Percentiles rank a stretch among this genome's conserved stretches.
These are phyloP conservation scores for Porites cylindrica DNA, from an alignment of 92 coral and sea anemone species.

Conservation along the genomic window DNA sequence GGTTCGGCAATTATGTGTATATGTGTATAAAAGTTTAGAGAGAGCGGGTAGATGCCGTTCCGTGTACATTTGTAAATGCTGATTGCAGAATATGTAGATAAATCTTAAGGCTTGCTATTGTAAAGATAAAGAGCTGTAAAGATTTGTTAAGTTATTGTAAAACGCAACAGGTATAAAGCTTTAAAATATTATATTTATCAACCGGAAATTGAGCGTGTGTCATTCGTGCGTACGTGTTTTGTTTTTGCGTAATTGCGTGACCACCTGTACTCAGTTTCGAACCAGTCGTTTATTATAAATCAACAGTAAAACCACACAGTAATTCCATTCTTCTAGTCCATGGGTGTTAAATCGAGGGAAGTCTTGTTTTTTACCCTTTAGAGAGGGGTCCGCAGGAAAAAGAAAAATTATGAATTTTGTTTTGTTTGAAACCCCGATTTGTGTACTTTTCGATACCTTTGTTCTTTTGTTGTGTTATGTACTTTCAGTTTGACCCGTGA, in stretches of 20 bases:
- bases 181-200: conserved; percentile 12
- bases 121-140: conserved; percentile 14
- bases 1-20: not conserved
- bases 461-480: conserved; percentile 5
- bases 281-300: conserved; percentile 35
- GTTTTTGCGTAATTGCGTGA: conserved; percentile 39
- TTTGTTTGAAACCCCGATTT: not conserved
- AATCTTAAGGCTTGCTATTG: conserved; percentile 10
- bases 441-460: conserved; percentile 1
- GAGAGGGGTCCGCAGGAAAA: not conserved
- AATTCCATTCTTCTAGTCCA: not conserved
- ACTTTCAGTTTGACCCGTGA: not conserved
- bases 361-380: not conserved
- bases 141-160: conserved; percentile 39
- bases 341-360: not conserved
- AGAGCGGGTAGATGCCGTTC: conserved; percentile 19
- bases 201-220: conserved; percentile 57
- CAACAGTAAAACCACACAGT: not conserved
- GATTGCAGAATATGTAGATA: conserved; percentile 18
- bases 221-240: conserved; percentile 49
- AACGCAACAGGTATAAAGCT: conserved; percentile 37
- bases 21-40: not conserved
- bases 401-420: not conserved
- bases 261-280: conserved; percentile 52
- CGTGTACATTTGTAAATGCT: conserved; percentile 43